phyloP scores from a whole-genome alignment of 1,140 invertebrate genomes.

The Patella vulgata region DNA sequence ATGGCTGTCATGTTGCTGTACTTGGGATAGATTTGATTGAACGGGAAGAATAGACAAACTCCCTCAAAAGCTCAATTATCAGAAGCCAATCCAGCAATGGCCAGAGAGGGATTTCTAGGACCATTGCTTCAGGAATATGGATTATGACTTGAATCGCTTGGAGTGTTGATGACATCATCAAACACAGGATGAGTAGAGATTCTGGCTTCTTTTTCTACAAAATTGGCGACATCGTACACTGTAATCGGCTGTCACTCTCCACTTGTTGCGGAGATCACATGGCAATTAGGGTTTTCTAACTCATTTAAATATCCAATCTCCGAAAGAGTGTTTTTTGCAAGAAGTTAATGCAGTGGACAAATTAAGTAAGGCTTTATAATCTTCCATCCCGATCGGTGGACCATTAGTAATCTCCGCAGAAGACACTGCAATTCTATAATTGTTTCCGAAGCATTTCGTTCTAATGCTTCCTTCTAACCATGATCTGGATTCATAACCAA shows the following conservation, averaged over 20 bases:
- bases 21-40: too few relatives aligned
- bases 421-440: slow-evolving; percentile 1
- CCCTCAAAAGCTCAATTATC: background rate
- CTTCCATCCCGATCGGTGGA: slow-evolving; percentile 1
- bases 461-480: too few relatives aligned
- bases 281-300: slow-evolving; percentile 5
- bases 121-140: too few relatives aligned
- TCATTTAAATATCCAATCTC: background rate
- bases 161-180: background rate
- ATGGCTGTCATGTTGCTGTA: too few relatives aligned
- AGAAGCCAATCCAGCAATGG: too few relatives aligned
- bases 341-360: slow-evolving; percentile 1
- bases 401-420: background rate
- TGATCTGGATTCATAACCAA: too few relatives aligned
- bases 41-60: background rate
- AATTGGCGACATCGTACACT: background rate
- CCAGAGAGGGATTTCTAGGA: too few relatives aligned
- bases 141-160: background rate
- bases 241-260: background rate
- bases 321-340: background rate
- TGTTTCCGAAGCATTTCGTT: too few relatives aligned
- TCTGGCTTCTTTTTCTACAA: slow-evolving; percentile 10
- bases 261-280: slow-evolving; percentile 1
- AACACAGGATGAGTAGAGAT: slow-evolving; percentile 6
- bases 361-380: background rate